Percentiles rank a stretch among this genome's conserved stretches.
Conservation (phyloP, 2,888 invertebrate species). For the Polyploca ridens region DNA sequence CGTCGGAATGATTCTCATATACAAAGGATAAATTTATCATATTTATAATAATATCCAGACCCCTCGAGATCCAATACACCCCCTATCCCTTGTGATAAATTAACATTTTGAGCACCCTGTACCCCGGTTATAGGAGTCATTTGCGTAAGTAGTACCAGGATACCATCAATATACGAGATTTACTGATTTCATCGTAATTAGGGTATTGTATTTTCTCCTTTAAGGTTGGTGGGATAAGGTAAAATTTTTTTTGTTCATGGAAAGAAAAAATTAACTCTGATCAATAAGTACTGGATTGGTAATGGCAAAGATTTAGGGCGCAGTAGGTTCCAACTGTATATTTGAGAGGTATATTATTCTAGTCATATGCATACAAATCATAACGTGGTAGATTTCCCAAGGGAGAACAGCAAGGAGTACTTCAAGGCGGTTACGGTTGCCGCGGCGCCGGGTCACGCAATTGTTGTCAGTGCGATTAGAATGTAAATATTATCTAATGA, state of each 20-base stretch:
- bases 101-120: constrained; percentile 47
- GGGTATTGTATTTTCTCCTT: constrained; percentile 33
- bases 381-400: too few species aligned
- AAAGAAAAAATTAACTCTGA: background rate
- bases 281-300: background rate
- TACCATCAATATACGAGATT: constrained; percentile 47
- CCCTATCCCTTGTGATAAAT: constrained; percentile 42
- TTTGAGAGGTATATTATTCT: too few species aligned
- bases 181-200: constrained; percentile 44
- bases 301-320: background rate
- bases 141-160: constrained; percentile 38
- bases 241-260: background rate
- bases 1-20: too few species aligned
- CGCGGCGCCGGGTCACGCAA: too few species aligned
- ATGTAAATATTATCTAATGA: too few species aligned
- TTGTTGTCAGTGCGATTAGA: too few species aligned
- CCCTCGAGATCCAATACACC: constrained; percentile 19
- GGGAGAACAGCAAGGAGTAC: too few species aligned
- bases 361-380: too few species aligned
- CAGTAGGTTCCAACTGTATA: too few species aligned
- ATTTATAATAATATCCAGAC: background rate
- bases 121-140: constrained; percentile 34
- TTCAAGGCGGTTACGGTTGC: too few species aligned
- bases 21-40: background rate
- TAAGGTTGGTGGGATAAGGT: constrained; percentile 7